Conservation (phyloP, 2,888 invertebrate genomes). For the Leptopilina drosophilae region DNA sequence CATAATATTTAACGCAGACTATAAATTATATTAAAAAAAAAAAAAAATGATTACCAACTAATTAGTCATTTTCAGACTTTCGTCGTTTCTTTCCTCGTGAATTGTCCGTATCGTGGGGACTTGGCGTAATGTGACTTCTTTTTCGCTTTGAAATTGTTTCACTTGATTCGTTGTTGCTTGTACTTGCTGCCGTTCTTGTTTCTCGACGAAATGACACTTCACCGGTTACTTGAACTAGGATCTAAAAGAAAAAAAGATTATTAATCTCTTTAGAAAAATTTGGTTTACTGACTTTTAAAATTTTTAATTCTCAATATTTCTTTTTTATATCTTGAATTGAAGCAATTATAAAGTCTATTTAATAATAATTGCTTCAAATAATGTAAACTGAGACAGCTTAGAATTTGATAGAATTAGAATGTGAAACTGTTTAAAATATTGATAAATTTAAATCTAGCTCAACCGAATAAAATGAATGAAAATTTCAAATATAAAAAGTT, state of each 20-base stretch:
- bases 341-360: no score
- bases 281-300: no score
- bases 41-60: constrained; percentile 6
- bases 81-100: constrained; percentile 72
- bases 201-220: constrained; percentile 73
- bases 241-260: not conserved
- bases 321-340: no score
- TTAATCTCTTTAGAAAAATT: not conserved
- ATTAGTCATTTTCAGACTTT: constrained; percentile 73
- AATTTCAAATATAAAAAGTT: no score
- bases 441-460: no score
- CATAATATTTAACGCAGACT: constrained; percentile 1
- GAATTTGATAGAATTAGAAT: no score
- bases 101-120: constrained; percentile 72
- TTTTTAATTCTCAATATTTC: no score
- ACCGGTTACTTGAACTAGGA: constrained; percentile 70
- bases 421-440: no score
- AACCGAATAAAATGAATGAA: no score
- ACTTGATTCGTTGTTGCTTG: constrained; percentile 67
- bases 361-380: no score
- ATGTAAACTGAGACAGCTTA: no score
- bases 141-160: constrained; percentile 70
- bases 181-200: constrained; percentile 73
- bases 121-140: constrained; percentile 72
- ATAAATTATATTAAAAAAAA: not conserved